These are phyloP conservation scores for Oedothorax gibbosus DNA, from an alignment of 1,140 invertebrate species.

Conservation along the genomic window DNA sequence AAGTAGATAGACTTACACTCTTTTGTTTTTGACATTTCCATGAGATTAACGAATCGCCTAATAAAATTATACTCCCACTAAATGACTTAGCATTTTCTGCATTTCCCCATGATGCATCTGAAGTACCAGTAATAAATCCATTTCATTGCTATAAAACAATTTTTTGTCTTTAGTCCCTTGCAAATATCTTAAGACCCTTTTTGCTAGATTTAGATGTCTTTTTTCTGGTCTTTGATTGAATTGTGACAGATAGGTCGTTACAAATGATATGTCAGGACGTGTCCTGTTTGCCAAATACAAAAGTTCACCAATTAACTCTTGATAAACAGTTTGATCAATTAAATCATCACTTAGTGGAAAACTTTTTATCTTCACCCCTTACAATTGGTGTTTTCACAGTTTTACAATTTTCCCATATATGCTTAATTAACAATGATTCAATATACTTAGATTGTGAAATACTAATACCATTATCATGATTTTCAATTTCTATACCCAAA, in stretches of 20 bases:
- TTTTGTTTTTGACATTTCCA: conserved; percentile 6
- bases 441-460: conserved; percentile 8
- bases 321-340: conserved; percentile 49
- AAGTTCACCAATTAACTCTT: conserved; percentile 58
- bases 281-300: conserved; percentile 54
- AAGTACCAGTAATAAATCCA: not conserved
- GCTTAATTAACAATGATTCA: not conserved
- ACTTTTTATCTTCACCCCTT: conserved; percentile 6
- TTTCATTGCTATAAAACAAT: conserved; percentile 1
- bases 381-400: conserved; percentile 11
- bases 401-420: not conserved
- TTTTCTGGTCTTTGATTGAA: conserved; percentile 1
- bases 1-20: not conserved
- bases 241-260: conserved; percentile 37
- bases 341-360: not conserved
- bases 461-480: conserved; percentile 60
- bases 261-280: conserved; percentile 63
- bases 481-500: conserved; percentile 41
- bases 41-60: conserved; percentile 11
- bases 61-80: conserved; percentile 1
- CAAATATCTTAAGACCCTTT: not conserved
- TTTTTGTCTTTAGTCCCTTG: not conserved
- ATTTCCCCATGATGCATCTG: not conserved
- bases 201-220: not conserved
- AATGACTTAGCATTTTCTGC: conserved; percentile 5